A percentile compares a stretch with the other conserved stretches of the same genome.
Evolutionary conservation across 2,888 invertebrate species (phyloP).

Genomic region (Standfussiana lucernea): DNA sequence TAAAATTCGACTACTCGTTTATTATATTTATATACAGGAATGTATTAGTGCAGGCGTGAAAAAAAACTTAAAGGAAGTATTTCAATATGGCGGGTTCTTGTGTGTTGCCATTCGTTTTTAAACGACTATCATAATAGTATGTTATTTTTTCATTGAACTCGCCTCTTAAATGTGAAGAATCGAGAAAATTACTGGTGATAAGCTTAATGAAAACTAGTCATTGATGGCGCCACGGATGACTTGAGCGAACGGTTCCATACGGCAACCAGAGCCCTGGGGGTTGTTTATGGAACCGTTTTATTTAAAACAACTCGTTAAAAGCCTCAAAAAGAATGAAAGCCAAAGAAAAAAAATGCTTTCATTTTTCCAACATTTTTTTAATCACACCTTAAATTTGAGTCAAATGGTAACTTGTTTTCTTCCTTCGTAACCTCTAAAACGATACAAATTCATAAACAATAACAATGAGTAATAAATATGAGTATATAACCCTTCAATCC

Average conservation of each 20-base stretch:
- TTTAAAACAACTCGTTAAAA: conserved; percentile 6
- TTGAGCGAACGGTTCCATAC: conserved; percentile 48
- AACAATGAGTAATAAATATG: conserved; percentile 30
- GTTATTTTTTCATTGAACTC: conserved; percentile 5
- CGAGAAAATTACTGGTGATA: conserved; percentile 46
- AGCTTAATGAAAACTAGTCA: conserved; percentile 46
- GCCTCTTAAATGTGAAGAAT: conserved; percentile 34
- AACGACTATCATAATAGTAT: no score
- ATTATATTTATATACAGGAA: conserved; percentile 81
- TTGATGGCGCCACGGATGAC: conserved; percentile 64
- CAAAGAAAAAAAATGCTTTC: not conserved
- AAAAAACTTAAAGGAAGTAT: conserved; percentile 60
- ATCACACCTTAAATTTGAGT: conserved; percentile 2
- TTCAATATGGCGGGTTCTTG: conserved; percentile 56
- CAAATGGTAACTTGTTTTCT: conserved; percentile 14
- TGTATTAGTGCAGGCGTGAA: conserved; percentile 77
- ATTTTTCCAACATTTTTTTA: not conserved
- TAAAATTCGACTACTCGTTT: conserved; percentile 82
- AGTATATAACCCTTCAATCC: conserved; percentile 21
- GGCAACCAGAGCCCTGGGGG: conserved; percentile 61
- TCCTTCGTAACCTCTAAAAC: not conserved
- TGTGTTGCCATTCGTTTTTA: no score
- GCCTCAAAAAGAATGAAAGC: conserved; percentile 1
- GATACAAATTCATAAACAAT: conserved; percentile 21
- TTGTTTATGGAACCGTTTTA: conserved; percentile 45